Conservation (phyloP, 92 coral and sea anemone species). For the Actinernus sp. region DNA sequence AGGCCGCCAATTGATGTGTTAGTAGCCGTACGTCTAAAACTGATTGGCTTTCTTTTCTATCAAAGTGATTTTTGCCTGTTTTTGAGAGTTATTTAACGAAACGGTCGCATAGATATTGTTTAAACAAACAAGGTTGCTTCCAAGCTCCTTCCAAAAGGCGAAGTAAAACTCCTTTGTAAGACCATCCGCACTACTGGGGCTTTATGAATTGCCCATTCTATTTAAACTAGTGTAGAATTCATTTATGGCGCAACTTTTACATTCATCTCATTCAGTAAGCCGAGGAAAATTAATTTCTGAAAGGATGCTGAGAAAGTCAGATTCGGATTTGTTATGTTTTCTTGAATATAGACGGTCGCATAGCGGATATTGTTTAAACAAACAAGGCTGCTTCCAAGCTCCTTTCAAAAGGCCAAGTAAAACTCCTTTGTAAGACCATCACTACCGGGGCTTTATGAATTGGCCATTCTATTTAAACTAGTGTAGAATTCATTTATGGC, state of each 20-base stretch:
- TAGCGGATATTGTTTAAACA: too few relatives aligned
- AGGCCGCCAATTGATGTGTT: slow-evolving; percentile 7
- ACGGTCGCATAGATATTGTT: not conserved
- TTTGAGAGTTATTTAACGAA: not conserved
- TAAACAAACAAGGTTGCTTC: not conserved
- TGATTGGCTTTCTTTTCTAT: slow-evolving; percentile 6
- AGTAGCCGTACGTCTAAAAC: slow-evolving; percentile 2
- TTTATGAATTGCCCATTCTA: slow-evolving; percentile 13
- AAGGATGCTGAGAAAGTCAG: not conserved
- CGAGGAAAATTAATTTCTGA: slow-evolving; percentile 1
- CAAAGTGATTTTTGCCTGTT: slow-evolving; percentile 1
- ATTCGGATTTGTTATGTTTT: not conserved
- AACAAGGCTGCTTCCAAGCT: slow-evolving; percentile 1
- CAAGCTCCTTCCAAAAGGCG: slow-evolving; percentile 6
- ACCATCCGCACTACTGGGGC: slow-evolving; percentile 22
- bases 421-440: slow-evolving; percentile 20
- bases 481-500: slow-evolving; percentile 16
- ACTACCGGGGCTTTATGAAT: slow-evolving; percentile 12
- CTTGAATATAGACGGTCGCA: not conserved
- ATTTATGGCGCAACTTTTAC: slow-evolving; percentile 6
- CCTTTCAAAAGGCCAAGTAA: slow-evolving; percentile 5
- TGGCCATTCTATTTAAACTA: slow-evolving; percentile 20
- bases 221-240: slow-evolving; percentile 22
- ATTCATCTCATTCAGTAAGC: slow-evolving; percentile 3
- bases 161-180: slow-evolving; percentile 13